A percentile compares a stretch with the other conserved stretches of the same genome.
phyloP scores from a whole-genome alignment of 2,113 vertebrate species.

The Baryphthengus martii region DNA sequence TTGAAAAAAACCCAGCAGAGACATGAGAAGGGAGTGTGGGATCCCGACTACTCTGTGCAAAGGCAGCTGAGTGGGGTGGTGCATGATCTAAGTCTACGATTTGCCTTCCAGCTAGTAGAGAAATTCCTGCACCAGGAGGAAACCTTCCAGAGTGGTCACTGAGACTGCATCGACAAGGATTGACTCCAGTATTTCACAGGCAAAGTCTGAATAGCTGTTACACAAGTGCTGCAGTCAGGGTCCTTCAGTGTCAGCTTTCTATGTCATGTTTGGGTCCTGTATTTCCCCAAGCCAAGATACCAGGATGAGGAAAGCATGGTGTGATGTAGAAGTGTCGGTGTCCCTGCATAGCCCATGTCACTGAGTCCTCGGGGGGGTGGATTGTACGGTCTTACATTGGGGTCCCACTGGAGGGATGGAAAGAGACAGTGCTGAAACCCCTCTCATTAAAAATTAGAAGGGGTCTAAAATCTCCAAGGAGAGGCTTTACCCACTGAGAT shows the following conservation, averaged over 20 bases:
- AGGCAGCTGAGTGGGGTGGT: background rate
- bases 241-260: background rate
- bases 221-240: background rate
- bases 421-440: background rate
- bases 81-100: background rate
- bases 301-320: background rate
- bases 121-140: background rate
- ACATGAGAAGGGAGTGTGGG: background rate
- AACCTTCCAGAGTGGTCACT: background rate
- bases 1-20: background rate
- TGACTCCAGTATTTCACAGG: background rate
- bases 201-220: background rate
- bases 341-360: too few relatives aligned
- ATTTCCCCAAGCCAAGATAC: background rate
- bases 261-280: background rate
- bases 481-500: background rate
- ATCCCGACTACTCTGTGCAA: background rate
- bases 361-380: rapidly evolving
- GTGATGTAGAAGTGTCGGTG: rapidly evolving
- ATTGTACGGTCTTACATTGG: background rate
- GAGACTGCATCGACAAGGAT: background rate
- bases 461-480: background rate
- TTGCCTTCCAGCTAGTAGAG: background rate
- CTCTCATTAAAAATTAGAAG: background rate
- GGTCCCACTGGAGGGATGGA: background rate